These are phyloP conservation scores for Orgyia antiqua DNA, from an alignment of 2,888 invertebrate species.

Conservation along the genomic window DNA sequence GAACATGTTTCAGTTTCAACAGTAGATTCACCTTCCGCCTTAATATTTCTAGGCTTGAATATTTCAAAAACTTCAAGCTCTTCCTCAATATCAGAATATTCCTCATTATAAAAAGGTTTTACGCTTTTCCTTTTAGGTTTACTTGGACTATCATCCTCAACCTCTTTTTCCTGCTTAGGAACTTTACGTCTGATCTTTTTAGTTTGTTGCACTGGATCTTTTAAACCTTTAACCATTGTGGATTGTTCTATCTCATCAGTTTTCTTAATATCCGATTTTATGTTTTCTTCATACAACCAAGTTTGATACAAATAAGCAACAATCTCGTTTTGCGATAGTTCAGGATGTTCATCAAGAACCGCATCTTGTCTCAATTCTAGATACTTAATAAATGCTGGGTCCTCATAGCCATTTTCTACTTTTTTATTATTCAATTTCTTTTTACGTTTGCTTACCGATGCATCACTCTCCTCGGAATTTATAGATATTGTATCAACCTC, in stretches of 20 bases:
- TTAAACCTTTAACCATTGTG: slow-evolving; percentile 51
- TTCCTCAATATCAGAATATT: slow-evolving; percentile 55
- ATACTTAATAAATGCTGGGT: slow-evolving; percentile 71
- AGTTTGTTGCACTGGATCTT: slow-evolving; percentile 30
- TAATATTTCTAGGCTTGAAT: slow-evolving; percentile 27
- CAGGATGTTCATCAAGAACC: slow-evolving; percentile 71
- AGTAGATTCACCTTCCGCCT: slow-evolving; percentile 13
- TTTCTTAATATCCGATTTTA: slow-evolving; percentile 39
- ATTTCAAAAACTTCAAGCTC: slow-evolving; percentile 54
- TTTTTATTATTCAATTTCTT: slow-evolving; percentile 24
- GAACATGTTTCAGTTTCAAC: slow-evolving; percentile 9
- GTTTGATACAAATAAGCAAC: slow-evolving; percentile 67
- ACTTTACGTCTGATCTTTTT: slow-evolving; percentile 38
- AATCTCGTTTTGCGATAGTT: slow-evolving; percentile 65
- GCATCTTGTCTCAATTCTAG: slow-evolving; percentile 66
- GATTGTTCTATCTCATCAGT: slow-evolving; percentile 47
- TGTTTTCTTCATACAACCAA: slow-evolving; percentile 48
- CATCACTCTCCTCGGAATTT: slow-evolving; percentile 35
- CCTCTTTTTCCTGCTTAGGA: slow-evolving; percentile 44
- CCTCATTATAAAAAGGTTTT: slow-evolving; percentile 61
- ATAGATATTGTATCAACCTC: slow-evolving; percentile 30
- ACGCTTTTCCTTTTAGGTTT: slow-evolving; percentile 57
- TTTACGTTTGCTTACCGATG: slow-evolving; percentile 32
- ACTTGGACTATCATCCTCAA: slow-evolving; percentile 22
- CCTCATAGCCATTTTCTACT: slow-evolving; percentile 30